These are phyloP conservation scores for Mantis religiosa DNA, from an alignment of 2,888 invertebrate species.

Conservation along the genomic window DNA sequence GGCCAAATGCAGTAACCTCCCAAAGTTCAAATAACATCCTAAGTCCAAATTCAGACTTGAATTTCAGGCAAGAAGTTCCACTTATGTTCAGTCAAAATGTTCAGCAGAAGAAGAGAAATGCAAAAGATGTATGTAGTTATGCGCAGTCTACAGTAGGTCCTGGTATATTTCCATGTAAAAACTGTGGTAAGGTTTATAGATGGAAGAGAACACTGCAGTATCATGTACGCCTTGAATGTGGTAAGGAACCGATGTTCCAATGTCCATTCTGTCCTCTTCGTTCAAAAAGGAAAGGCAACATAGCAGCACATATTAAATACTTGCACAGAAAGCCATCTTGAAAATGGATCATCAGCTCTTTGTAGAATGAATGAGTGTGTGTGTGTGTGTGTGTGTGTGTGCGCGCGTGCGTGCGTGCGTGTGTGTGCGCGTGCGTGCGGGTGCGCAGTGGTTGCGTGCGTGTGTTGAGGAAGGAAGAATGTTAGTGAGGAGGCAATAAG, in stretches of 20 bases:
- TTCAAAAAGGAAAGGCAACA: conserved; percentile 26
- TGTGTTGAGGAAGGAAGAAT: too few species aligned
- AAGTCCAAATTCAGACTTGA: neutral
- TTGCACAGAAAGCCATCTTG: conserved; percentile 7
- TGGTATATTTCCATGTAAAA: conserved; percentile 18
- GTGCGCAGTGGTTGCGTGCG: too few species aligned
- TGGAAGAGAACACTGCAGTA: conserved; percentile 20
- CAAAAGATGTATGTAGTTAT: neutral
- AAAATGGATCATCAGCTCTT: neutral
- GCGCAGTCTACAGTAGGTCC: conserved; percentile 4
- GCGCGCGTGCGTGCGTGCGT: too few species aligned
- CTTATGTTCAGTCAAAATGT: too few species aligned
- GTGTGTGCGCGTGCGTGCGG: too few species aligned
- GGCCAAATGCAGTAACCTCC: neutral
- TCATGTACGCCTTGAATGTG: conserved; percentile 21
- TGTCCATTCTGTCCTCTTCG: conserved; percentile 35
- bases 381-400: too few species aligned
- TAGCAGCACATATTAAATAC: conserved; percentile 20
- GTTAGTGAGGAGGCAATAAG: too few species aligned
- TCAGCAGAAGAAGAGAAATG: neutral
- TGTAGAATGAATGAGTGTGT: neutral
- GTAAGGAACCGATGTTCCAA: conserved; percentile 32
- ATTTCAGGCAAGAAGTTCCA: neutral
- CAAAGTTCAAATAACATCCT: neutral
- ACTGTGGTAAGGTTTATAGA: conserved; percentile 22